These are phyloP conservation scores for Saguinus imperator DNA, from an alignment of 2,113 vertebrate species.

Conservation along the genomic window DNA sequence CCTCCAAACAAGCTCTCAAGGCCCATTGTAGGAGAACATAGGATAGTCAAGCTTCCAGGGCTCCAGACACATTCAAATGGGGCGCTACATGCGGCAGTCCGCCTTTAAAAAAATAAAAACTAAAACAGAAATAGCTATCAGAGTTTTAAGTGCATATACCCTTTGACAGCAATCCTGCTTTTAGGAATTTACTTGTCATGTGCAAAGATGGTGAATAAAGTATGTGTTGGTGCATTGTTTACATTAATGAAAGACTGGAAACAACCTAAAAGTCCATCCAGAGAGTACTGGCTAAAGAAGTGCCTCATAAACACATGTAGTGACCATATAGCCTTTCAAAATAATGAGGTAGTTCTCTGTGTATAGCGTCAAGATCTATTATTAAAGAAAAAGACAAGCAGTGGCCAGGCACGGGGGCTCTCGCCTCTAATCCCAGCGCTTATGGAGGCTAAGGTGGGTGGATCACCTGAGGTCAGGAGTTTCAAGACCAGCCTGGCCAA, in stretches of 20 bases:
- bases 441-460: too few relatives aligned
- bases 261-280: not conserved
- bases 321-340: not conserved
- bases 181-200: not conserved
- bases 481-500: too few relatives aligned
- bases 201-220: not conserved
- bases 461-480: too few relatives aligned
- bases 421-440: too few relatives aligned
- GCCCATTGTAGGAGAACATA: too few relatives aligned
- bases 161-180: constrained; percentile 25
- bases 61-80: too few relatives aligned
- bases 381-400: not conserved
- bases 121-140: not conserved
- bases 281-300: not conserved
- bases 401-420: too few relatives aligned
- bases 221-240: not conserved
- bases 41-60: too few relatives aligned
- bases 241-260: constrained; percentile 37
- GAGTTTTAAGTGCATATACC: not conserved
- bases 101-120: not conserved
- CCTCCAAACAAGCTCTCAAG: too few relatives aligned
- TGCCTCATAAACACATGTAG: not conserved
- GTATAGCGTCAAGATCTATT: not conserved
- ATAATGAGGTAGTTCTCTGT: not conserved
- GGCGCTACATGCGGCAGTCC: too few relatives aligned